Evolutionary conservation across 2,888 invertebrate species (phyloP), one percentile per base, ranked within the genome.

Genomic region (Cryptosula pallasiana): DNA sequence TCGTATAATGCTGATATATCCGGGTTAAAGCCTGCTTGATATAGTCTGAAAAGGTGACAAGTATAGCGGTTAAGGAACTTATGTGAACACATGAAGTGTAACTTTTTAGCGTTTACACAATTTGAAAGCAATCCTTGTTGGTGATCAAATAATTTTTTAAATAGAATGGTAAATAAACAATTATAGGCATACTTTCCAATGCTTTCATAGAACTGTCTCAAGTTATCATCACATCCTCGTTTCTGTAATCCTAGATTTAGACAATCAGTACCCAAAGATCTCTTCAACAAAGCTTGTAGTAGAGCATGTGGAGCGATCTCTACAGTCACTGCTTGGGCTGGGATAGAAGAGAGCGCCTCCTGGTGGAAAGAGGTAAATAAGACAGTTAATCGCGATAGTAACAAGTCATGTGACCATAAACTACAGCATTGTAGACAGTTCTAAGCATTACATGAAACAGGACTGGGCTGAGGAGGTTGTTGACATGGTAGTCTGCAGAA

Each of bases 291-390:
- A 27, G 97, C 93, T 87, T 96, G 95, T 76, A 99, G 88, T 76
- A 98, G 88, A 79, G 93, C 92, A 84, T 96, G 96, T 23, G 98
- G 97, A 16, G 97, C 96, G 79, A 98, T 83, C 79, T 99, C 98
- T 80, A 99, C 89, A 75, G 92, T 89, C 76, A 97, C 88, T 3
- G 97, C 94, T 82, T 93, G 91, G 77, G 89, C 89, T 23, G 98
- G 99, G 58, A 98, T 88, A 81, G 91, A 90, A 77, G 88, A 86
- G 75, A 96, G 82, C 13, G 92, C 95, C 83, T 94, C 95, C 81
- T 45, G 45, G 5, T 13, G 9, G 20, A 45, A 13, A 45, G 45
- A 45, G 20, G 20, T 20, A 45, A n/a, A n/a, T n/a, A n/a, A n/a
- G n/a, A n/a, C n/a, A n/a, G n/a, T n/a, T n/a, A n/a, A n/a, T n/a